Percentiles rank a stretch among this genome's conserved stretches.
phyloP scores from a whole-genome alignment of 2,888 invertebrate species.

The Tipula unca region DNA sequence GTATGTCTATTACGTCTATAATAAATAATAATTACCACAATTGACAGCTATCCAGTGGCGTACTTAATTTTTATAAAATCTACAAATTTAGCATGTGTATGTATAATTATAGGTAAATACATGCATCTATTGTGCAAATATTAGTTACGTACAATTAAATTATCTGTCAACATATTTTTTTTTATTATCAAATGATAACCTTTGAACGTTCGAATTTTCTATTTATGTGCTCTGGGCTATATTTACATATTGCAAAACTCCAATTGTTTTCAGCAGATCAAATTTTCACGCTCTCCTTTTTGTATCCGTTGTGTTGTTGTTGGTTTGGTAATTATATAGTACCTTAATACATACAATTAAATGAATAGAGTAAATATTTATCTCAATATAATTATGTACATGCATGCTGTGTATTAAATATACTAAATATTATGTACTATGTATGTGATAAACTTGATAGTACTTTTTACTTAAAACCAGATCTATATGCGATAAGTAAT shows the following conservation, averaged over 20 bases:
- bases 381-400: background rate
- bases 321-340: background rate
- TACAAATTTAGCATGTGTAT: too few relatives aligned
- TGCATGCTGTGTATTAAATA: background rate
- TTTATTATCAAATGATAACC: background rate
- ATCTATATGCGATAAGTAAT: background rate
- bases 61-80: too few relatives aligned
- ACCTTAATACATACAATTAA: background rate
- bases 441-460: background rate
- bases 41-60: too few relatives aligned
- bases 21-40: too few relatives aligned
- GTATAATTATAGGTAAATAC: background rate
- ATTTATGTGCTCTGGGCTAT: background rate
- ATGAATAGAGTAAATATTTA: background rate
- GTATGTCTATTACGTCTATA: too few relatives aligned
- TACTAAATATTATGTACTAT: background rate
- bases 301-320: background rate
- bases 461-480: background rate
- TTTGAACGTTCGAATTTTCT: background rate
- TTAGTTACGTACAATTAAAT: background rate
- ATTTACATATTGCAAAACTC: background rate
- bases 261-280: background rate
- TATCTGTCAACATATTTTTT: background rate
- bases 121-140: background rate
- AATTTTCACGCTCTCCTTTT: background rate